Base-by-base conservation (phyloP, 2,888 invertebrate species). In the Molanna angustata region DNA sequence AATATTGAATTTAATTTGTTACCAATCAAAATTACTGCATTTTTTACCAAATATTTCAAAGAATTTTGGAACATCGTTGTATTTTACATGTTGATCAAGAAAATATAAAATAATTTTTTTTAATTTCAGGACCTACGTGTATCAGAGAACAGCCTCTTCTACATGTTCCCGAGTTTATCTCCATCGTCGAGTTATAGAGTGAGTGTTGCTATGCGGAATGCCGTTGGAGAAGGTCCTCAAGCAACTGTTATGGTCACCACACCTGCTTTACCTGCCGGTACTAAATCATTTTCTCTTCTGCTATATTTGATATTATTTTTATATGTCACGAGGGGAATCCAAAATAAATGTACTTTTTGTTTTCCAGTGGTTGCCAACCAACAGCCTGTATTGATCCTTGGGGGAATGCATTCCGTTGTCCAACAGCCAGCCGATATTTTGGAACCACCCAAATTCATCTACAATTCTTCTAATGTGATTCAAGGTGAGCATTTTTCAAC, bases 171-270 rank as follows among this genome's bases (percentile, higher is more conserved):
- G 73, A 85, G 88, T 65, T 72, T 93, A 58, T 72, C 79, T 45
- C 82, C 90, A 0, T 79, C 81, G 18, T 80, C 82, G 17, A 86
- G 85, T 63, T 94, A 92, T 66, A 83, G 83, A 4, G 79, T 93
- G n/a, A 83, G 85, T 11, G 80, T 93, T 17, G 80, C 85, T 2
- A 90, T 91, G 85, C 77, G 86, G 59, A 93, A 93, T 65, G 80
- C 80, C 1, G 82, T 84, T 21, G 93, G 93, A 2, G 84, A 86
- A 62, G 91, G 94, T 2, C 92, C 92, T 0, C 70, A 80, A 3
- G 83, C 85, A 1, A 73, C 73, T 47, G 79, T 80, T 7, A 73
- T 74, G 47, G 82, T 90, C 11, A 79, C 82, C 3, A 91, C 90
- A 1, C 84, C 85, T 2, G 76, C 82, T 6, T 76, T 82, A 67